Evolutionary conservation across 1,140 invertebrate genomes (phyloP), one percentile per base, ranked within the genome.

Genomic region (Eupeodes corollae): DNA sequence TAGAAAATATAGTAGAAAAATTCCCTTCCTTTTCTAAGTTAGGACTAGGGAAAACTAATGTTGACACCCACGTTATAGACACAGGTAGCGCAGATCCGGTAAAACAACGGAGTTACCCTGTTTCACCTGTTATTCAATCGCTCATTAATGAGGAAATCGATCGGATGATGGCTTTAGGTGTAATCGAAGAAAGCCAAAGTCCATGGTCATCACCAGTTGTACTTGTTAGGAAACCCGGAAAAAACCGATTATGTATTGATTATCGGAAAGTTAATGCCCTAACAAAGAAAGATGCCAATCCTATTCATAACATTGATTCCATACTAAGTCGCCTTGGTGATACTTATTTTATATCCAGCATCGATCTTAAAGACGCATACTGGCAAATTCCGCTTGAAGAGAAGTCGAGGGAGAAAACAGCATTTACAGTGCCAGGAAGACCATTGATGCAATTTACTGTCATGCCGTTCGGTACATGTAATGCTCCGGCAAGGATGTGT

Each of bases 401-500:
- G 8, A 44, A 51, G 11, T 57, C 53, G n/a, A 57, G 52, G 42
- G 50, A 59, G 37, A 70, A 71, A 39, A 75, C 72, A 0, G 70
- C 69, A 1, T 73, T 73, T 50, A 63, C 64, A 6, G 69, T 70
- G 3, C 59, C 55, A 30, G 59, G 61, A 21, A 52, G 58, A 40
- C 62, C 59, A 9, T 50, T 66, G 8, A 70, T 52, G 45, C 51
- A 62, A 44, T 52, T 49, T 30, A 46, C n/a, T 1, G 44, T 30
- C 3, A 54, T 54, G 50, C 50, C 45, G 1, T 52, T 54, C 15
- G 50, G 44, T 69, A 64, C 52, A 26, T 44, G 34, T 19, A 54
- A 54, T 37, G 47, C 48, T 1, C 45, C 53, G 0, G 44, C 46
- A 33, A 50, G 44, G 2, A 45, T 50, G 31, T 42, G 48, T 30